Base-by-base conservation (phyloP, 2,797 vertebrate species). In the Lepidocolaptes lacrymiger region DNA sequence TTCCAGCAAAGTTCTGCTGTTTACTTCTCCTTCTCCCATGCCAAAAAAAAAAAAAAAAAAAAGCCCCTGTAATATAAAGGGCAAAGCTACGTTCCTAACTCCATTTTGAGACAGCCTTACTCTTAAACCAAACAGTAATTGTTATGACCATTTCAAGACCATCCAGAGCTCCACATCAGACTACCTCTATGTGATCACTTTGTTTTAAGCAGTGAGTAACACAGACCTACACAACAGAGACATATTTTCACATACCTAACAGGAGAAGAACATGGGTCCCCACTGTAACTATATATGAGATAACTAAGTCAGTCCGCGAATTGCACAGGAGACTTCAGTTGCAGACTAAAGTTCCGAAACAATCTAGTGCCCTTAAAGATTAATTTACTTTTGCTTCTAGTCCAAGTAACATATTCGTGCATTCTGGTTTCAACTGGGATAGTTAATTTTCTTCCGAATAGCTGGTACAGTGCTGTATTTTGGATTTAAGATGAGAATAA, bases 341-440 rank as follows among this genome's bases (percentile, higher is more conserved):
- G 36, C 59, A 93, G 86, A 90, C 15, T 39, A 54, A 71, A 81
- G 34, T 20, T 86, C 68, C 78, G 15, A 91, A 58, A 84, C 23
- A 78, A 56, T 26, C 34, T 64, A 61, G 27, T n/a, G 30, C 39
- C 46, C 68, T 24, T 12, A 6, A 46, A 84, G 30, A 76, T 37
- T 63, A 0, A 56, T 63, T 48, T 9, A 5, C 24, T 84, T 86
- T 86, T 84, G 54, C 43, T 58, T 94, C 69, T 72, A 36, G 51
- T 11, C 28, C 62, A 62, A 69, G 30, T 51, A 86, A 66, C 10
- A 28, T 14, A 69, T 10, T 34, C 5, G 1, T 54, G 19, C 39
- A 23, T 28, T 30, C 59, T 54, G 26, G 22, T 43, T 66, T 85
- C 19, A 4, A 13, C 39, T 61, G 16, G 39, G 9, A 12, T 37